Evolutionary conservation across 2,113 vertebrate genomes (phyloP), one percentile per base, ranked within the genome.

Genomic region (Cheirogaleus medius): DNA sequence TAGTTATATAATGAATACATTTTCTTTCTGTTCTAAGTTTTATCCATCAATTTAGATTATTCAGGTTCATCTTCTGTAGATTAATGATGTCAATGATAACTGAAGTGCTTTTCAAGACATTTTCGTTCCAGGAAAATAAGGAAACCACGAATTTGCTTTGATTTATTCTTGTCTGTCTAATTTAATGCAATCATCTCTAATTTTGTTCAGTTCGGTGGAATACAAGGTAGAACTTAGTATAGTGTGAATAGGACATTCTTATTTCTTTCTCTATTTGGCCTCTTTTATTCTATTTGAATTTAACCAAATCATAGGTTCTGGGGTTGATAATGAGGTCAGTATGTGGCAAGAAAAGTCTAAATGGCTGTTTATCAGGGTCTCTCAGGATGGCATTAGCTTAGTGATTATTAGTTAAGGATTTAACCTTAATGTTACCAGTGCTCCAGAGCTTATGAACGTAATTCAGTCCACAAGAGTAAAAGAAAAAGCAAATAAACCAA

Each of bases 61-160:
- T 85, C 20, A 34, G 58, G 17, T 58, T 85, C 14, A 23, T 52
- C 18, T 94, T 94, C 27, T 54, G 27, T 88, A 93, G 37, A 95
- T 88, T 96, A 80, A 91, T 91, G 11, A 76, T 69, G 34, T 80
- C 58, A 87, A 2, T 96, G 52, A 66, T 84, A 95, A 86, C 44
- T 60, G 58, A 81, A 91, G 42, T 95, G 49, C 68, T 96, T 96
- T 96, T 95, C 14, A 87, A 88, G 34, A 21, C 12, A 78, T 82
- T 92, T 95, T 83, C 32, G 60, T 87, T 84, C 42, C 56, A 92
- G 91, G 80, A 95, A 95, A 96, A 87, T 74, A 85, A 91, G 64
- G 54, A 83, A 95, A 76, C 18, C 13, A 17, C 64, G 44, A 69
- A 87, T 95, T 89, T 88, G 29, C 86, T 94, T 93, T 91, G 52